phyloP scores from a whole-genome alignment of 2,888 invertebrate species.

The Operophtera brumata region DNA sequence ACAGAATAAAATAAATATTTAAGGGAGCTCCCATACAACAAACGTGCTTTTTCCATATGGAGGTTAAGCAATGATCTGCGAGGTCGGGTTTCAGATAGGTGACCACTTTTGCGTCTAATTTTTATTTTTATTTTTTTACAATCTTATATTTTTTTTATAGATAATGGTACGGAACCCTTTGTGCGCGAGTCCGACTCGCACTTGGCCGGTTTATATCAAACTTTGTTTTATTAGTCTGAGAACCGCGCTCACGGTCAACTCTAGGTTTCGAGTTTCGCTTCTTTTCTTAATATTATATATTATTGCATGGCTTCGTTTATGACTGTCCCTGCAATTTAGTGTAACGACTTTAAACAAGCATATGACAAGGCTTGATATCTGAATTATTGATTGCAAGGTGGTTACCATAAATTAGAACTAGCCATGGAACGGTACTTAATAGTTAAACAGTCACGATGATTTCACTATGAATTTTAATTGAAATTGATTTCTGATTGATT shows the following conservation, averaged over 20 bases:
- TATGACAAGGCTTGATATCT: conserved; percentile 51
- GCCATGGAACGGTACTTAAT: conserved; percentile 5
- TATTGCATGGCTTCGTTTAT: conserved; percentile 2
- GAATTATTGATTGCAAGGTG: conserved; percentile 50
- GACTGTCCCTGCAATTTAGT: conserved; percentile 23
- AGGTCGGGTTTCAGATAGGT: too few relatives aligned
- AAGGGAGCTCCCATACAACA: too few relatives aligned
- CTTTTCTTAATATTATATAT: not conserved
- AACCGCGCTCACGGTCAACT: not conserved
- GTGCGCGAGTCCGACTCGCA: too few relatives aligned
- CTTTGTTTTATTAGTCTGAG: not conserved
- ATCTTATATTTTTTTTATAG: too few relatives aligned
- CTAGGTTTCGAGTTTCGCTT: not conserved
- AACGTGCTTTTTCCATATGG: too few relatives aligned
- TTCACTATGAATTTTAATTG: not conserved
- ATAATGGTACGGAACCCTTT: too few relatives aligned
- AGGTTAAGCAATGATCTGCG: too few relatives aligned
- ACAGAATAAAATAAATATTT: too few relatives aligned
- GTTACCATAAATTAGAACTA: conserved; percentile 30
- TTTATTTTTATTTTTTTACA: too few relatives aligned
- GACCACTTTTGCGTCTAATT: too few relatives aligned
- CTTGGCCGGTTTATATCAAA: too few relatives aligned
- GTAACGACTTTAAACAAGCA: conserved; percentile 50
- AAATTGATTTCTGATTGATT: not conserved
- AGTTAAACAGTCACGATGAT: not conserved